Evolutionary conservation across 2,888 invertebrate species (phyloP).

Genomic region (Acrobasis repandana): DNA sequence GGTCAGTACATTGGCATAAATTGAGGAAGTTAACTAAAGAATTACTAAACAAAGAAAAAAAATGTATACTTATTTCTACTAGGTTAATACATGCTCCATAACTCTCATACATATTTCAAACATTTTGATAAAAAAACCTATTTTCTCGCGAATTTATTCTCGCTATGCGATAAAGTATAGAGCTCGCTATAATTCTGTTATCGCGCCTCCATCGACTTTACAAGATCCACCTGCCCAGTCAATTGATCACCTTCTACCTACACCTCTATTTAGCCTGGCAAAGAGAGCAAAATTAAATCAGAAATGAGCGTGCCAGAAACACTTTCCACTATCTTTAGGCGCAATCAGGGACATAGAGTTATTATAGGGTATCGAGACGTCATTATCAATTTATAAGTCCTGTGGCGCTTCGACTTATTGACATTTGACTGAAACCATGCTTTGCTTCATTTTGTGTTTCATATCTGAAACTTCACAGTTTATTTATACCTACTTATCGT

Average conservation of each 20-base stretch:
- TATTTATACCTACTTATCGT: too few relatives aligned
- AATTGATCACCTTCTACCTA: constrained; percentile 8
- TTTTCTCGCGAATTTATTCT: background rate
- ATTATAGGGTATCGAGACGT: background rate
- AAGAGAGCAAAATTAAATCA: background rate
- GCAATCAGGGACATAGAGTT: background rate
- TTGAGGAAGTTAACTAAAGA: too few relatives aligned
- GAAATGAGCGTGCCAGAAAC: background rate
- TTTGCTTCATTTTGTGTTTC: too few relatives aligned
- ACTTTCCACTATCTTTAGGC: background rate
- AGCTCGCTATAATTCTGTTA: background rate
- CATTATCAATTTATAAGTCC: background rate
- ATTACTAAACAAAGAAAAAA: background rate
- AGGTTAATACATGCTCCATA: background rate
- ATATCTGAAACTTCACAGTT: too few relatives aligned
- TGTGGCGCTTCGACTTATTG: background rate
- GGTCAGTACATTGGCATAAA: too few relatives aligned
- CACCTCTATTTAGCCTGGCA: constrained; percentile 14
- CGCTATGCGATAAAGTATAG: background rate
- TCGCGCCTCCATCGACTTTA: background rate
- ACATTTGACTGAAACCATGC: too few relatives aligned
- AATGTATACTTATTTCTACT: background rate
- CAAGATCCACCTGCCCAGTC: constrained; percentile 4
- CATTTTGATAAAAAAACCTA: background rate
- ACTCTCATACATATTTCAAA: background rate